Base-by-base conservation (phyloP, 2,888 invertebrate genomes). In the Ditylenchus weischeri region DNA sequence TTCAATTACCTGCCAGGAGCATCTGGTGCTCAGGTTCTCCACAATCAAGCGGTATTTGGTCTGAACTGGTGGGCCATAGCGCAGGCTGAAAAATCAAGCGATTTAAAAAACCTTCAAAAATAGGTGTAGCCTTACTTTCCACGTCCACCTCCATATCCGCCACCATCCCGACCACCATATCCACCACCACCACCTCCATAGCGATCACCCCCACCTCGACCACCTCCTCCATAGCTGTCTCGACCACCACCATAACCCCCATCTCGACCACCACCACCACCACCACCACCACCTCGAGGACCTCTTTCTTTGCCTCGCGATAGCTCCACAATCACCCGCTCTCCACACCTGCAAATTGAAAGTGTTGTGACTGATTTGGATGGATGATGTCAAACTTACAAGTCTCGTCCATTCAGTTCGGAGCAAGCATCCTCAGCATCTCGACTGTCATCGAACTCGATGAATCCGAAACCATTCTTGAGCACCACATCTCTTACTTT, bases 401-500 rank as follows among this genome's bases (percentile, higher is more conserved):
- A 76, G 15, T 86, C 85, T 75, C 84, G 84, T 3, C 86, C 86
- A 78, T 86, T 85, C 59, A 86, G 76, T 68, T 86, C 86, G 78
- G 85, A 84, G 5, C 86, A 85, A 10, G 86, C 86, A 80, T 86
- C 86, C 76, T 86, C 85, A 38, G 86, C 86, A 83, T 86, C 86
- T 66, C 86, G 82, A 67, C 83, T 76, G 70, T 85, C 85, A 50
- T 85, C 85, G 80, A 86, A 86, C 76, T 86, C 86, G 86, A 94
- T 93, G 89, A 94, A 95, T 74, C 93, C 93, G 87, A 92, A 95
- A 83, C 93, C 94, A 87, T 92, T 93, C 87, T 95, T 94, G 86
- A 95, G 90, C 75, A 93, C 89, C 80, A 95, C 90, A 84, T 94
- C 94, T 85, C 91, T 87, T 84, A 90, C 91, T 84, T 91, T 88